These are phyloP conservation scores for Pollimyrus isidori DNA, from an alignment of 2,113 vertebrate genomes.

Conservation along the genomic window DNA sequence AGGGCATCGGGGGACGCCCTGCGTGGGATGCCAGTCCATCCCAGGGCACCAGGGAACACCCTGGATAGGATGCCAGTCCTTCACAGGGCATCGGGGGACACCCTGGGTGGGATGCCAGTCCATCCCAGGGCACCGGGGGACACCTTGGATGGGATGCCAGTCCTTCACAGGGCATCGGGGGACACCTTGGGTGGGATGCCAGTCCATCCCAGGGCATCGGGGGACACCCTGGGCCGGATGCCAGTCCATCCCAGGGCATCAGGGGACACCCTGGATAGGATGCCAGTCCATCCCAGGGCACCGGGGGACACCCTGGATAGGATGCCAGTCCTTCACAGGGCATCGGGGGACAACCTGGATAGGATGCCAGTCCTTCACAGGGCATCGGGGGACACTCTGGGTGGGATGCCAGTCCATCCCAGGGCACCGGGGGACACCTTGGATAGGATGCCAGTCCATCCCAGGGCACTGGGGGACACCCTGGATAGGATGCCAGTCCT, in stretches of 20 bases:
- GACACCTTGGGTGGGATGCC: neutral
- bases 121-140: neutral
- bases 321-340: neutral
- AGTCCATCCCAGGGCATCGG: neutral
- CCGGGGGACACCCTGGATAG: neutral
- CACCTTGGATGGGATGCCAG: neutral
- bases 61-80: neutral
- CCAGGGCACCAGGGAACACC: neutral
- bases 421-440: neutral
- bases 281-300: neutral
- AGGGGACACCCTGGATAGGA: neutral
- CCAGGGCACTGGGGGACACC: no score
- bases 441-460: no score
- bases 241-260: neutral
- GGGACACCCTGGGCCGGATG: neutral
- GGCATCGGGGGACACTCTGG: neutral
- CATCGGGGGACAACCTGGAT: neutral
- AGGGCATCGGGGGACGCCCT: no score
- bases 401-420: no score
- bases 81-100: neutral
- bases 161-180: neutral
- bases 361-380: neutral
- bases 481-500: no score
- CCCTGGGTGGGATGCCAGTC: neutral
- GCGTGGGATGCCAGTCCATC: neutral